These are phyloP conservation scores for Melinopterus prodromus DNA, from an alignment of 2,888 invertebrate species.

Conservation along the genomic window DNA sequence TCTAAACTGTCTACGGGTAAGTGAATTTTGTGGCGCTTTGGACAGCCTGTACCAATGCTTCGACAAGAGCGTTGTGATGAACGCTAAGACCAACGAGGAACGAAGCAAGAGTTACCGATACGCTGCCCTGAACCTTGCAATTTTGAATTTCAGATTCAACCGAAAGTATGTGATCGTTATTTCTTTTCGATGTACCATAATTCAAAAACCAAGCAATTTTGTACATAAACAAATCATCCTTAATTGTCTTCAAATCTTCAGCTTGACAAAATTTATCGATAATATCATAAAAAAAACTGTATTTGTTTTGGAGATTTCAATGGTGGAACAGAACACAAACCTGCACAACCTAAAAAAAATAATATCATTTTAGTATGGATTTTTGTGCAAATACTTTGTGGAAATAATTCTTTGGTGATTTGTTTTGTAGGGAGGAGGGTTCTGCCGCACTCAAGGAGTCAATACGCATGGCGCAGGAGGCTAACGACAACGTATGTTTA, in stretches of 20 bases:
- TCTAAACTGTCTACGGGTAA: slow-evolving; percentile 85
- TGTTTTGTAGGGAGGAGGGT: slow-evolving; percentile 73
- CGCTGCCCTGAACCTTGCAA: slow-evolving; percentile 90
- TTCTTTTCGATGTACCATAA: too few species aligned
- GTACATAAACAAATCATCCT: too few species aligned
- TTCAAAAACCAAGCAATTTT: too few species aligned
- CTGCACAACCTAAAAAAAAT: too few species aligned
- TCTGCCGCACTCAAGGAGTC: slow-evolving; percentile 86
- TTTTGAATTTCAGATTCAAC: slow-evolving; percentile 86
- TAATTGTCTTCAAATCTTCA: too few species aligned
- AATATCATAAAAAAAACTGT: too few species aligned
- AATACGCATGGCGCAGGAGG: slow-evolving; percentile 86
- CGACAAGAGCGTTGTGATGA: slow-evolving; percentile 68
- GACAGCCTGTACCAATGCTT: slow-evolving; percentile 85
- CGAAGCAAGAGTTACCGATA: slow-evolving; percentile 78
- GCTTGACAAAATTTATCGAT: too few species aligned
- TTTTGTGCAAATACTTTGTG: background rate
- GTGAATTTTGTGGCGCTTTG: slow-evolving; percentile 85
- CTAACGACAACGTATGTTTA: slow-evolving; percentile 84
- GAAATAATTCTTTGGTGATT: slow-evolving; percentile 18
- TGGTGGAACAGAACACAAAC: too few species aligned
- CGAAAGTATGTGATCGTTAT: slow-evolving; percentile 68
- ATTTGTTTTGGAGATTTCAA: too few species aligned
- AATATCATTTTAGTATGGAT: too few species aligned
- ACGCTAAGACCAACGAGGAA: slow-evolving; percentile 63